Conservation (phyloP, 2,888 invertebrate genomes). For the Cremastinae sp. region DNA sequence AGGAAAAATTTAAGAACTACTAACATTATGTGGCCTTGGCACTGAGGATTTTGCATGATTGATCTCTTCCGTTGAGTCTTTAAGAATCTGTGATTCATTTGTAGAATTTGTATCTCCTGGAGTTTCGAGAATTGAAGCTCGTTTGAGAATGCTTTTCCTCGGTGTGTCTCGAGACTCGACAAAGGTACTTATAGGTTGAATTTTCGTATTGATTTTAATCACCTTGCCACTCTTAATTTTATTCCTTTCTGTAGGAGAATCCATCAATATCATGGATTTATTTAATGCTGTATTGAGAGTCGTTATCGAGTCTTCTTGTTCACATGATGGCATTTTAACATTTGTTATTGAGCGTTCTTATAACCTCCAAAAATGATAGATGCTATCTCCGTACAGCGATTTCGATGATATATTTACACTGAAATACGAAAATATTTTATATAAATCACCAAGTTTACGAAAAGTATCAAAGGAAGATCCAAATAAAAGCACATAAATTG, state of each 20-base stretch:
- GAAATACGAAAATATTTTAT: no score
- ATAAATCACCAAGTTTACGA: no score
- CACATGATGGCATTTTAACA: conserved; percentile 42
- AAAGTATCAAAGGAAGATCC: no score
- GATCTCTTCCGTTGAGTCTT: background rate
- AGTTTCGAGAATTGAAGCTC: conserved; percentile 16
- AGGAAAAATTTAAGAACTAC: background rate
- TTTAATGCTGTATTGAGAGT: conserved; percentile 70
- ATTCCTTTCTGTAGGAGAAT: conserved; percentile 47
- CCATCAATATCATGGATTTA: conserved; percentile 69
- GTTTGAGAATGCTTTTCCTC: conserved; percentile 60
- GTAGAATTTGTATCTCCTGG: conserved; percentile 17
- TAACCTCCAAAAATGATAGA: conserved; percentile 3
- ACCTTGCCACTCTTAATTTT: conserved; percentile 43
- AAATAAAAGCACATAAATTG: no score
- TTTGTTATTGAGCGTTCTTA: background rate
- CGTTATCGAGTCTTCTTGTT: conserved; percentile 66
- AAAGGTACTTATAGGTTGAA: conserved; percentile 38
- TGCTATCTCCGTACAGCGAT: no score
- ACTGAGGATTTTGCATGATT: background rate
- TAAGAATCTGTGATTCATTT: background rate
- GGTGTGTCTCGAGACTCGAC: conserved; percentile 5
- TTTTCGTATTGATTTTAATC: conserved; percentile 59
- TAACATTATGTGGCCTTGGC: conserved; percentile 44
- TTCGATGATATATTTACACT: no score